A percentile compares a stretch with the other conserved stretches of the same genome.
These are phyloP conservation scores for Rallus crepitans DNA, from an alignment of 2,797 vertebrate genomes.

Conservation along the genomic window DNA sequence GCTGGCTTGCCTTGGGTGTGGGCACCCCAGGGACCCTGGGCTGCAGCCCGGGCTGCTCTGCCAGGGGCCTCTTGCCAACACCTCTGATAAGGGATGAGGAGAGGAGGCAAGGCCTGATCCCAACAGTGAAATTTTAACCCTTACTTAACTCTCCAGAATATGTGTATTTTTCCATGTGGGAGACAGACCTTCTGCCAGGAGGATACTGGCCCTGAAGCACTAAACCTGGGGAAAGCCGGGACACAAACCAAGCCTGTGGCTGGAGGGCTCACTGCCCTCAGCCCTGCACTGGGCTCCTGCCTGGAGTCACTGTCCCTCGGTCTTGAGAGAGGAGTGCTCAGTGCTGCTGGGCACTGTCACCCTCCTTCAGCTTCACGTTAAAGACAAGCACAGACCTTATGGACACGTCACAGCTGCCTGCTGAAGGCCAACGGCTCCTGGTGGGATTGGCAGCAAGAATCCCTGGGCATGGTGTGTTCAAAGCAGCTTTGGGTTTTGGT, in stretches of 20 bases:
- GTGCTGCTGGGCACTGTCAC: neutral
- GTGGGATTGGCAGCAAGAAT: neutral
- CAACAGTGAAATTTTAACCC: neutral
- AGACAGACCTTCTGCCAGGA: neutral
- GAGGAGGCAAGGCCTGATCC: neutral
- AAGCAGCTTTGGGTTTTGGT: neutral
- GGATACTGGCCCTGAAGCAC: neutral
- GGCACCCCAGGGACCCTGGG: neutral
- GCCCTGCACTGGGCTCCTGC: neutral
- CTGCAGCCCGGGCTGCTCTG: neutral
- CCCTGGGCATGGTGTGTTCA: neutral
- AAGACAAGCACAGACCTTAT: rapidly evolving
- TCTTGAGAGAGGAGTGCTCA: neutral
- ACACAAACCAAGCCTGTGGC: neutral
- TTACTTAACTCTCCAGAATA: neutral
- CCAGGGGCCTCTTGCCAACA: neutral
- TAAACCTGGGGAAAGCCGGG: neutral
- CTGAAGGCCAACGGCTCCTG: neutral
- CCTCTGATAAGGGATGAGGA: neutral
- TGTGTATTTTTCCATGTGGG: neutral
- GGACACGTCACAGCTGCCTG: rapidly evolving
- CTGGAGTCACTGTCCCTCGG: neutral
- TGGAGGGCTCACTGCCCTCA: too few species aligned
- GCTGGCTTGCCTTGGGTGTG: neutral
- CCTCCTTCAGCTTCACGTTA: rapidly evolving